Evolutionary conservation across 2,797 vertebrate species (phyloP), one percentile per base, ranked within the genome.

Genomic region (Streptopelia turtur): DNA sequence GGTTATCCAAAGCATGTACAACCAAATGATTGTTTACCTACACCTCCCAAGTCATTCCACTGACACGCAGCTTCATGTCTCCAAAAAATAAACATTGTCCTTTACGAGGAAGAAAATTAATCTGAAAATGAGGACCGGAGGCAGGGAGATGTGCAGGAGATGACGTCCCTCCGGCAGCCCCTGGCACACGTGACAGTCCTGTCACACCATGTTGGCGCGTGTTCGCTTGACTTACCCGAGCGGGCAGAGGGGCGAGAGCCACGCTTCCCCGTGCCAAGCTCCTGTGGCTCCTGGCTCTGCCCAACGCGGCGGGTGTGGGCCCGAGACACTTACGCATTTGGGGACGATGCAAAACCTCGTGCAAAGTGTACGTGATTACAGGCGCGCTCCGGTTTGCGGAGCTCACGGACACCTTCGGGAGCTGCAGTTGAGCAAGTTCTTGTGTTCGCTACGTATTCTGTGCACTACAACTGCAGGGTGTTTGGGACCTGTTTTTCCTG

Each of bases 341-440:
- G 28, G 16, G 11, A 65, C 65, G 72, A 57, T 25, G 65, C 80
- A 45, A 57, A 89, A 39, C 28, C 55, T 57, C 37, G 4, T 1
- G 17, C 41, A 16, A 45, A 45, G 52, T 10, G 64, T 14, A 41
- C 2, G 8, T 12, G 74, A 60, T 30, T 5, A 35, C 59, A 27
- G 75, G 69, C 5, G 13, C 0, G 0, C 28, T 53, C 33, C 1
- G 0, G 57, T 43, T 49, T 6, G 37, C 3, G 4, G n/a, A 72
- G 74, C 57, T 60, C 28, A 9, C 0, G 0, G 79, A 11, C 2
- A 8, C 72, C 53, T 93, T 68, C 4, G 8, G 72, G 85, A 94
- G 47, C 2, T 0, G 59, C 1, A 6, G 63, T 30, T 50, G 8
- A 28, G 70, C 64, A 33, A 52, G 39, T 6, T 4, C 3, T 76